Conservation (phyloP, 2,797 vertebrate genomes). For the Corythornis leucogaster region DNA sequence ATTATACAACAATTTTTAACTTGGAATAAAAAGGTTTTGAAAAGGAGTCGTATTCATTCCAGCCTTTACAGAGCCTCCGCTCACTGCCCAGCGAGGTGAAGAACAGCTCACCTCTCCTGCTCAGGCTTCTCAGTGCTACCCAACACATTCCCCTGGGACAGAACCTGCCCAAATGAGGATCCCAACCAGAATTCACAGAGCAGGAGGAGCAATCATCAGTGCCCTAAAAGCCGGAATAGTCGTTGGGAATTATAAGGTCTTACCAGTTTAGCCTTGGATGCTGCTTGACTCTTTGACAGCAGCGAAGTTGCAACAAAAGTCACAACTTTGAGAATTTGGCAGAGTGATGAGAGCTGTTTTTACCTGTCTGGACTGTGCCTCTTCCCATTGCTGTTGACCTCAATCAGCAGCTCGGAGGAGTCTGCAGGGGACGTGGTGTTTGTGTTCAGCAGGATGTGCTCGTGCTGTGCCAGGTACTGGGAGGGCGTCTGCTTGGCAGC, state of each 20-base stretch:
- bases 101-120: not conserved
- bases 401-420: conserved; percentile 95
- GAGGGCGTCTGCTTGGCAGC: conserved; percentile 98
- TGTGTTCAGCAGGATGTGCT: conserved; percentile 96
- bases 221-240: not conserved
- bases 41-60: not conserved
- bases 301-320: not conserved
- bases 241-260: not conserved
- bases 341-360: not conserved
- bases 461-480: conserved; percentile 97
- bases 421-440: conserved; percentile 90
- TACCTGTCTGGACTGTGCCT: conserved; percentile 95
- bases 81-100: not conserved
- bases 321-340: fast-evolving
- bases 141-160: not conserved
- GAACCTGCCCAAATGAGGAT: not conserved
- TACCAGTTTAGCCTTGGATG: not conserved
- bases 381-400: conserved; percentile 90
- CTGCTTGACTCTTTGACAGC: not conserved
- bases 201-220: not conserved
- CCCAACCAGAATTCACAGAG: not conserved
- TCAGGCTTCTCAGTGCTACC: not conserved
- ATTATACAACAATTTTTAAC: conserved; percentile 34
- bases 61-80: not conserved
- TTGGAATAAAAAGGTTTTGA: conserved; percentile 8